phyloP scores from a whole-genome alignment of 1,140 invertebrate genomes.

The Drosophila leontia region DNA sequence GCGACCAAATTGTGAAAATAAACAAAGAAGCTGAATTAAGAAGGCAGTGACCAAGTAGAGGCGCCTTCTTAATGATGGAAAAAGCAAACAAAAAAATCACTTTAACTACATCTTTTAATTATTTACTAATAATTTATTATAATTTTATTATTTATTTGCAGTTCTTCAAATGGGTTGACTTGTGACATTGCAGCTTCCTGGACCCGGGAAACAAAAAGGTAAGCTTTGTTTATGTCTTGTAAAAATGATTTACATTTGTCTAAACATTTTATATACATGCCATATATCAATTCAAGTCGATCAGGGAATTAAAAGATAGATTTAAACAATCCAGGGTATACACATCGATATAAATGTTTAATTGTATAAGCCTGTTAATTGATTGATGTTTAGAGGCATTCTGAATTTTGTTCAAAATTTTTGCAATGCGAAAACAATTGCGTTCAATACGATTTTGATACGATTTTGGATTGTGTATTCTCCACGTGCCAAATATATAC shows the following conservation, averaged over 20 bases:
- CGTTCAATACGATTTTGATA: slow-evolving; percentile 15
- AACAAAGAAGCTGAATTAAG: slow-evolving; percentile 39
- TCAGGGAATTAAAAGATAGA: slow-evolving; percentile 2
- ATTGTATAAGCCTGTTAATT: slow-evolving; percentile 54
- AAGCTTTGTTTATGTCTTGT: slow-evolving; percentile 19
- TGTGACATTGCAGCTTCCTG: slow-evolving; percentile 83
- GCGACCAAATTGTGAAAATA: slow-evolving; percentile 27
- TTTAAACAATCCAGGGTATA: slow-evolving; percentile 13
- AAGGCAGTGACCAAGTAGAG: slow-evolving; percentile 13
- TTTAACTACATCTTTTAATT: background rate
- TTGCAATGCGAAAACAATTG: slow-evolving; percentile 29
- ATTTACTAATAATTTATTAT: background rate
- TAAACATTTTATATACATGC: background rate
- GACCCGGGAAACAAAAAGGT: slow-evolving; percentile 85
- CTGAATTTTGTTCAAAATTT: slow-evolving; percentile 42
- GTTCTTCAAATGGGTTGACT: slow-evolving; percentile 85
- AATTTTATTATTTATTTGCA: slow-evolving; percentile 35
- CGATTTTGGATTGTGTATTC: slow-evolving; percentile 2
- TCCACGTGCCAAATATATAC: slow-evolving; percentile 42
- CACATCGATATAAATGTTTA: slow-evolving; percentile 34
- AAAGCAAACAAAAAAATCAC: slow-evolving; percentile 3
- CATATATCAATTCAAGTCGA: slow-evolving; percentile 7
- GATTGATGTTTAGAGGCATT: slow-evolving; percentile 54
- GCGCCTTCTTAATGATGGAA: slow-evolving; percentile 13
- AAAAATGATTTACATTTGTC: slow-evolving; percentile 3